Base-by-base conservation (phyloP, 2,113 vertebrate species). In the Lethenteron camtschaticum region DNA sequence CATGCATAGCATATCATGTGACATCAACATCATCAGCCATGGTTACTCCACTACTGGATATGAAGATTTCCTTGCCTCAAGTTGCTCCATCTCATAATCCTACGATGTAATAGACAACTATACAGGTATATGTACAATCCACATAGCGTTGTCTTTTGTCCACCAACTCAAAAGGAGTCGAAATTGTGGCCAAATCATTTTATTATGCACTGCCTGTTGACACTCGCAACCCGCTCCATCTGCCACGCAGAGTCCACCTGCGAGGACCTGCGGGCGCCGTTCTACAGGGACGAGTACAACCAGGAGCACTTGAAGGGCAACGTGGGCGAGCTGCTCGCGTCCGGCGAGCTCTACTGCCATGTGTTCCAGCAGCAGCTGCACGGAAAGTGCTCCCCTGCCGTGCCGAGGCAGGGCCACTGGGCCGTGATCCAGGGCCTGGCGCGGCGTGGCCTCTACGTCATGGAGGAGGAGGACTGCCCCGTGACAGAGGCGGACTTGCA, bases 221-320 rank as follows among this genome's bases (percentile, higher is more conserved):
- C 41, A 41, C 2, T 41, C 41, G 5, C 6, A 41, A 41, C 41
- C 41, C 41, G 6, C 41, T 41, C 41, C 41, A 41, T 41, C 41
- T 41, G 41, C 41, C 41, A 41, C 41, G 41, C 6, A 41, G 41
- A 41, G 41, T 41, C 41, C 41, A 41, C 41, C 41, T 41, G 90
- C 10, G 81, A 84, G 75, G 89, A 96, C 57, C 75, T 97, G 9
- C 81, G 78, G 75, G 87, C 95, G 56, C 94, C 94, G 0, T 97
- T 95, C 80, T 96, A 96, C 78, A 96, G 83, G 3, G 92, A 99
- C 78, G 91, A 99, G 79, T 99, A 99, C 71, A 92, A 96, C 68
- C 92, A 96, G 76, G 92, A 96, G 78, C 94, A 99, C 78, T 85
- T 96, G 74, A 99, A 96, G 74, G 91, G 91, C 5, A 88, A 90